A percentile compares a stretch with the other conserved stretches of the same genome.
phyloP scores from a whole-genome alignment of 2,888 invertebrate species.

The Synergus umbraculus region DNA sequence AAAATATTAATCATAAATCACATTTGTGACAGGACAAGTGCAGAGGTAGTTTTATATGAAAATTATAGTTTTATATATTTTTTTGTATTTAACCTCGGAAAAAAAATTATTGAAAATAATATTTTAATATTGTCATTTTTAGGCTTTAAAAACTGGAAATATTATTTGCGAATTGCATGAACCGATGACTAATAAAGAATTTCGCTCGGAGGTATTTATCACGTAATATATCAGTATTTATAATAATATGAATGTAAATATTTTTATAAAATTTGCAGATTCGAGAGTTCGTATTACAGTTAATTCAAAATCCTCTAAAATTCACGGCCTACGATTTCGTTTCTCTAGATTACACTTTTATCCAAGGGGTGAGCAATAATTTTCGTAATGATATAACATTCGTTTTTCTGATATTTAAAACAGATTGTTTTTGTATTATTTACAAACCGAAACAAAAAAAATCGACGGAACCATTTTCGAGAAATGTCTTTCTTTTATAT shows the following conservation, averaged over 20 bases:
- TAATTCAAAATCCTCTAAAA: slow-evolving; percentile 64
- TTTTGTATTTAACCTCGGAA: not conserved
- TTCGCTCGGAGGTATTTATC: slow-evolving; percentile 60
- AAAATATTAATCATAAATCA: slow-evolving; percentile 47
- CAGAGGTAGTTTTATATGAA: slow-evolving; percentile 50
- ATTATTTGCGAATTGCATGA: slow-evolving; percentile 67
- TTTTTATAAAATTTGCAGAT: slow-evolving; percentile 56
- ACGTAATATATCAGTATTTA: not conserved
- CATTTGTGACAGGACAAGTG: slow-evolving; percentile 46
- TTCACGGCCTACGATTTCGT: slow-evolving; percentile 67
- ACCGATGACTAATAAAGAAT: slow-evolving; percentile 59
- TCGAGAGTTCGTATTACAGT: slow-evolving; percentile 63
- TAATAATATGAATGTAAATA: not conserved
- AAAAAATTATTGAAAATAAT: not conserved
- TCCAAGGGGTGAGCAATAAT: slow-evolving; percentile 60
- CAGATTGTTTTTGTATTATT: not conserved
- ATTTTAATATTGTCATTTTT: slow-evolving; percentile 8
- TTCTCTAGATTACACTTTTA: slow-evolving; percentile 60
- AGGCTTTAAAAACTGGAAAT: slow-evolving; percentile 64
- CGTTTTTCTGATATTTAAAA: no score
- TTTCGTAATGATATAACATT: not conserved
- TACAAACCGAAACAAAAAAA: not conserved
- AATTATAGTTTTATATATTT: not conserved
- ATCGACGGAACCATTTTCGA: no score
- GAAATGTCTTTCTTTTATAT: no score